Percentiles rank a stretch among this genome's conserved stretches.
Conservation (phyloP, 2,888 invertebrate genomes). For the Beris chalybata region DNA sequence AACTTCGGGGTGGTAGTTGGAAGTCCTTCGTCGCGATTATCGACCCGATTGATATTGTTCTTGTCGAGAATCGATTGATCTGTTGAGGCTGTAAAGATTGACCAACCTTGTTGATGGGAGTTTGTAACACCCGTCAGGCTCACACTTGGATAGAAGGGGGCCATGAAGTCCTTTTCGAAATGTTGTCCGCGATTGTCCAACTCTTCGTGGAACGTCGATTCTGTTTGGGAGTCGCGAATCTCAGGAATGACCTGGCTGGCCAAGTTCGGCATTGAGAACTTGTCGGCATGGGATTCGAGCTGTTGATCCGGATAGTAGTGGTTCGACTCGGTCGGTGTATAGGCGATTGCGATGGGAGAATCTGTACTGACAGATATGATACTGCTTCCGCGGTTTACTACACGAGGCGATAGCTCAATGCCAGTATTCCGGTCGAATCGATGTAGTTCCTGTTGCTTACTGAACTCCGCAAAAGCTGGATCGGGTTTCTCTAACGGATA, state of each 20-base stretch:
- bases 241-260: slow-evolving; percentile 58
- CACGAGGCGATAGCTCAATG: slow-evolving; percentile 55
- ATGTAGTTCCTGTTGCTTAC: slow-evolving; percentile 50
- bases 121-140: slow-evolving; percentile 61
- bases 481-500: slow-evolving; percentile 67
- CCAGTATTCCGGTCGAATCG: slow-evolving; percentile 52
- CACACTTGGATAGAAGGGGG: slow-evolving; percentile 69
- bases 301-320: slow-evolving; percentile 41
- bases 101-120: slow-evolving; percentile 62
- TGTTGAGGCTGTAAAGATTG: slow-evolving; percentile 57
- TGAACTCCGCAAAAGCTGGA: slow-evolving; percentile 51
- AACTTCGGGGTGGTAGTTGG: slow-evolving; percentile 58
- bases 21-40: slow-evolving; percentile 41
- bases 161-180: slow-evolving; percentile 63
- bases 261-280: slow-evolving; percentile 58
- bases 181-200: slow-evolving; percentile 53
- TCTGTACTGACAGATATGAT: slow-evolving; percentile 37
- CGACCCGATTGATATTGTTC: slow-evolving; percentile 53
- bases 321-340: slow-evolving; percentile 62
- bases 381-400: slow-evolving; percentile 52
- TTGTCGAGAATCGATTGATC: slow-evolving; percentile 46
- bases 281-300: slow-evolving; percentile 42
- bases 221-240: slow-evolving; percentile 54
- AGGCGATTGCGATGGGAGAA: slow-evolving; percentile 66
- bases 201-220: slow-evolving; percentile 48